Percentiles rank a stretch among this genome's conserved stretches.
These are phyloP conservation scores for Limnephilus marmoratus DNA, from an alignment of 2,888 invertebrate genomes.

Conservation along the genomic window DNA sequence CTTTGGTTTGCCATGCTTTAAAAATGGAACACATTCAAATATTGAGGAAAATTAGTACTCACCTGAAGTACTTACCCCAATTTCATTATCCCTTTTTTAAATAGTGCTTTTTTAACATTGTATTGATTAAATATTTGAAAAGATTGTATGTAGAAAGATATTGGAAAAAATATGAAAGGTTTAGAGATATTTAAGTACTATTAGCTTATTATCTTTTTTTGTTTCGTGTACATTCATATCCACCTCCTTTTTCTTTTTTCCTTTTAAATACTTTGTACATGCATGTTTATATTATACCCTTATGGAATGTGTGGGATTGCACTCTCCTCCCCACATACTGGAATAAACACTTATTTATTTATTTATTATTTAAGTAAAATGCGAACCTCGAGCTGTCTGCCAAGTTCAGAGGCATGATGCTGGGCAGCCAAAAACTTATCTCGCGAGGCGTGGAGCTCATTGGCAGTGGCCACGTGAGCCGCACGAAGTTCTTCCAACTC, in stretches of 20 bases:
- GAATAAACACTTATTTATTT: no score
- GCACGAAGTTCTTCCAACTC: constrained; percentile 73
- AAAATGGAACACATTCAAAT: neutral
- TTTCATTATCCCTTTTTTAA: neutral
- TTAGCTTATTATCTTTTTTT: no score
- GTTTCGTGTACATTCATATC: no score
- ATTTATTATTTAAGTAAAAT: constrained; percentile 21
- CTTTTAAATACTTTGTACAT: no score
- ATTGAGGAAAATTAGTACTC: neutral
- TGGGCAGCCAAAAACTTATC: constrained; percentile 74
- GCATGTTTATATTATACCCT: no score
- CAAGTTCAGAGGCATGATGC: constrained; percentile 76
- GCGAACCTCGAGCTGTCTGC: constrained; percentile 76
- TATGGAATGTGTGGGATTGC: no score
- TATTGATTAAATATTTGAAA: neutral
- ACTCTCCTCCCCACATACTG: no score
- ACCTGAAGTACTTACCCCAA: neutral
- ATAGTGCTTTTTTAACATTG: neutral
- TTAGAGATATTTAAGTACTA: neutral
- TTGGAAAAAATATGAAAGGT: neutral
- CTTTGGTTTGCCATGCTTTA: neutral
- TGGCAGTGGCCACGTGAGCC: constrained; percentile 67
- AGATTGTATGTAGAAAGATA: neutral
- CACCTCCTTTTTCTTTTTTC: no score
- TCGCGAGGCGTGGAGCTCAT: constrained; percentile 67